A percentile compares a stretch with the other conserved stretches of the same genome.
Evolutionary conservation across 2,113 vertebrate genomes (phyloP).

Genomic region (Panthera leo): DNA sequence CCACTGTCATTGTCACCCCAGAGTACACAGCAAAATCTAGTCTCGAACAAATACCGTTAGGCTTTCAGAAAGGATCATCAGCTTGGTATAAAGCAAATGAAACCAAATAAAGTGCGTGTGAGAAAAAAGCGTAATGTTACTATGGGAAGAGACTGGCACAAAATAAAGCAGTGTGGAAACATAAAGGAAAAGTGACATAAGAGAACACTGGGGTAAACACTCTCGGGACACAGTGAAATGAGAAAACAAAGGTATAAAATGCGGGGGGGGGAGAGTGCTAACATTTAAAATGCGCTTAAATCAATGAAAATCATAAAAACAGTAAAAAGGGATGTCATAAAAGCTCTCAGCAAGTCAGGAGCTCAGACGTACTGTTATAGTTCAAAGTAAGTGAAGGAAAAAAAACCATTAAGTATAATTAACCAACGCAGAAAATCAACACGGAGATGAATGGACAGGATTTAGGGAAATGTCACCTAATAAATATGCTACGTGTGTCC

Average conservation of each 20-base stretch:
- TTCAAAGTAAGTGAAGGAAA: neutral
- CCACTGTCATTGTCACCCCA: neutral
- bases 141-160: neutral
- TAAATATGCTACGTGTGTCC: fast-evolving
- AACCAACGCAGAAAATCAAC: neutral
- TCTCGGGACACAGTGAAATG: fast-evolving
- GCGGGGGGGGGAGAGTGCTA: fast-evolving
- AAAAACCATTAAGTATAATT: neutral
- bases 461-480: too few species aligned
- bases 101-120: neutral
- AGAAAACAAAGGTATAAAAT: neutral
- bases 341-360: neutral
- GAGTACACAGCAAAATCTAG: fast-evolving
- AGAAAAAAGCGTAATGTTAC: neutral
- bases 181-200: neutral
- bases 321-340: neutral
- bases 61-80: neutral
- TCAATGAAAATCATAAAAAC: neutral
- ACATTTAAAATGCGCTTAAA: neutral
- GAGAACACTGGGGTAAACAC: fast-evolving
- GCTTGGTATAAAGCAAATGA: neutral
- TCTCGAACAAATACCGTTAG: neutral
- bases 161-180: neutral
- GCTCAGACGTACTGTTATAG: too few species aligned
- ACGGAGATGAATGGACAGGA: too few species aligned